These are phyloP conservation scores for Chiloscyllium plagiosum DNA, from an alignment of 2,113 vertebrate species.

Conservation along the genomic window DNA sequence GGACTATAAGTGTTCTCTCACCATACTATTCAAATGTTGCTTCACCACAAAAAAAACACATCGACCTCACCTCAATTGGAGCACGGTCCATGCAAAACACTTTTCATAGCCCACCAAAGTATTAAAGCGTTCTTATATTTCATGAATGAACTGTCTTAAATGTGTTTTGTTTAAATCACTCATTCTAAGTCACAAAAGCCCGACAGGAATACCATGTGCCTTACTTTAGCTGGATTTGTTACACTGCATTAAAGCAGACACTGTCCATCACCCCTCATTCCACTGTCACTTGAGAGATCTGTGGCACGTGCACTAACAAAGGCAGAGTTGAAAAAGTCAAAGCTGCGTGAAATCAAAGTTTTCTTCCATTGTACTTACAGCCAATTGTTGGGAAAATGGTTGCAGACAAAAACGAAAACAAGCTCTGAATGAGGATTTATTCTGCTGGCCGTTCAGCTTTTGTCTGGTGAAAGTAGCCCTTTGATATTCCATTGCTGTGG, in stretches of 20 bases:
- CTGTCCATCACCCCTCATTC: too few relatives aligned
- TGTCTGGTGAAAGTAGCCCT: not conserved
- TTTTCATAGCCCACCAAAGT: not conserved
- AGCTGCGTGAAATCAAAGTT: constrained; percentile 62
- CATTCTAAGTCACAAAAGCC: not conserved
- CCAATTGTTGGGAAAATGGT: constrained; percentile 38
- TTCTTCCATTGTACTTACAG: constrained; percentile 57
- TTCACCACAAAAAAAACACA: constrained; percentile 72
- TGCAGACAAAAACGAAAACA: not conserved
- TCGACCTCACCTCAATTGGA: constrained; percentile 52
- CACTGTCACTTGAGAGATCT: constrained; percentile 54
- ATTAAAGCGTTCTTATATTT: not conserved
- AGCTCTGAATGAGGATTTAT: not conserved
- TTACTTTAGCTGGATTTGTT: not conserved
- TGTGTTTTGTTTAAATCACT: not conserved
- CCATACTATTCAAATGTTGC: constrained; percentile 74
- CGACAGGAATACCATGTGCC: not conserved
- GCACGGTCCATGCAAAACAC: not conserved
- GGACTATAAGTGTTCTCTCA: constrained; percentile 72
- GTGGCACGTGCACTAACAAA: constrained; percentile 59
- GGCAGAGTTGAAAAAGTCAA: constrained; percentile 52
- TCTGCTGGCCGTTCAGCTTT: not conserved
- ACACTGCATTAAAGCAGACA: constrained; percentile 4
- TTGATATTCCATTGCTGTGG: not conserved
- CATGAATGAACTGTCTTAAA: not conserved